Evolutionary conservation across 2,888 invertebrate genomes (phyloP).

Genomic region (Scelioninae gen. 1): DNA sequence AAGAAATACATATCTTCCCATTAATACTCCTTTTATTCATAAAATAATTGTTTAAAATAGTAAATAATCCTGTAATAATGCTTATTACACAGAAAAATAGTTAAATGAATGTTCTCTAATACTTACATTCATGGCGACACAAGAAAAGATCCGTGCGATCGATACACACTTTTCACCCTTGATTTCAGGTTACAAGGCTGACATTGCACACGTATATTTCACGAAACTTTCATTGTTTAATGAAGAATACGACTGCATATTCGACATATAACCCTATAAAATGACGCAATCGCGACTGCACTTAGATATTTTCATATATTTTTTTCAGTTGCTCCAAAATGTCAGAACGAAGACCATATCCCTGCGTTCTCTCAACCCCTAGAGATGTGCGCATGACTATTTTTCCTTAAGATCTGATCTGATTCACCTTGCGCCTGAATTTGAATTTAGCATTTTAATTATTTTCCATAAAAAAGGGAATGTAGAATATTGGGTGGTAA

Average conservation of each 20-base stretch:
- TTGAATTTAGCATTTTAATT: not conserved
- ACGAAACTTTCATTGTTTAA: not conserved
- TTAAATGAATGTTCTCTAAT: no score
- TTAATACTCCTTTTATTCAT: no score
- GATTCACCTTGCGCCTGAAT: constrained; percentile 8
- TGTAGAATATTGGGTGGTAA: not conserved
- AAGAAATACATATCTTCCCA: no score
- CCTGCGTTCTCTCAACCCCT: constrained; percentile 42
- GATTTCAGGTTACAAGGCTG: constrained; percentile 40
- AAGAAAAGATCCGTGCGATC: constrained; percentile 59
- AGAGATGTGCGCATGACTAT: constrained; percentile 32
- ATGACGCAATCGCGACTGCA: not conserved
- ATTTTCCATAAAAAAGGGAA: not conserved
- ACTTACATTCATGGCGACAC: constrained; percentile 72
- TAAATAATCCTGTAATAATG: no score
- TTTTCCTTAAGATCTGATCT: constrained; percentile 23
- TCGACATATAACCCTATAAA: not conserved
- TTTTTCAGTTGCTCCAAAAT: constrained; percentile 32
- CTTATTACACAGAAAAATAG: no score
- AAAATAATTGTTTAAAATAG: no score
- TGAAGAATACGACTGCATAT: not conserved
- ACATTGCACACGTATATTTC: constrained; percentile 12
- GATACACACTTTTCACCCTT: constrained; percentile 58
- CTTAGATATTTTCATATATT: not conserved
- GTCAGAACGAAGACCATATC: constrained; percentile 55